Evolutionary conservation across 2,888 invertebrate species (phyloP).

Genomic region (Diachrysia chrysitis): DNA sequence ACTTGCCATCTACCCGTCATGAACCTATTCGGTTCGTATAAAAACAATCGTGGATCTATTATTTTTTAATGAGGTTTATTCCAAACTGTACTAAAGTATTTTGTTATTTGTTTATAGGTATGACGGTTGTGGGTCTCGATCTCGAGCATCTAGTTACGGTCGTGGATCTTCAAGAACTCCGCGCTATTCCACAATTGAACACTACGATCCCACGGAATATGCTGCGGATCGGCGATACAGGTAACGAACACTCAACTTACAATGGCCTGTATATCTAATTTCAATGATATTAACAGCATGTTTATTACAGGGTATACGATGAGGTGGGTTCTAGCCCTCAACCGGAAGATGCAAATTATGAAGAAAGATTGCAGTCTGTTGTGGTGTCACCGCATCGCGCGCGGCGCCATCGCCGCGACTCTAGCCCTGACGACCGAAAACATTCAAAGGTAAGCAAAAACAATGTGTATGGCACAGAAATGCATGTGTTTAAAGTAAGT

Average conservation of each 20-base stretch:
- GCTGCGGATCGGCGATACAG: conserved; percentile 86
- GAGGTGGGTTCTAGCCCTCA: conserved; percentile 91
- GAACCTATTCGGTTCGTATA: conserved; percentile 74
- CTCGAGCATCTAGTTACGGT: conserved; percentile 84
- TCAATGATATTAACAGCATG: not conserved
- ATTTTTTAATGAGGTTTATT: not conserved
- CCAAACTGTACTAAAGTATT: not conserved
- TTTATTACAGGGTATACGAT: conserved; percentile 79
- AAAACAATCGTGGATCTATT: not conserved
- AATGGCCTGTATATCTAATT: not conserved
- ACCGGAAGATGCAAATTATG: conserved; percentile 90
- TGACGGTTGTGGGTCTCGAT: conserved; percentile 83
- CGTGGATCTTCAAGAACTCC: conserved; percentile 81
- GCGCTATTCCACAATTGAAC: conserved; percentile 80
- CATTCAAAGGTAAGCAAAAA: conserved; percentile 76
- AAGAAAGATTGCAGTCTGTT: conserved; percentile 87
- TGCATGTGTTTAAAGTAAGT: not conserved
- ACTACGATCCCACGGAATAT: conserved; percentile 86
- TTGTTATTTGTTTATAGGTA: conserved; percentile 63
- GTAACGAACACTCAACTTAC: conserved; percentile 58
- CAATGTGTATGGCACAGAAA: no score
- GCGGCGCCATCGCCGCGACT: conserved; percentile 89
- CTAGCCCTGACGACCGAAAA: conserved; percentile 92
- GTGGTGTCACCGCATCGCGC: conserved; percentile 86
- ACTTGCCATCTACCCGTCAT: conserved; percentile 77